Base-by-base conservation (phyloP, 2,888 invertebrate genomes). In the Empis stercorea region DNA sequence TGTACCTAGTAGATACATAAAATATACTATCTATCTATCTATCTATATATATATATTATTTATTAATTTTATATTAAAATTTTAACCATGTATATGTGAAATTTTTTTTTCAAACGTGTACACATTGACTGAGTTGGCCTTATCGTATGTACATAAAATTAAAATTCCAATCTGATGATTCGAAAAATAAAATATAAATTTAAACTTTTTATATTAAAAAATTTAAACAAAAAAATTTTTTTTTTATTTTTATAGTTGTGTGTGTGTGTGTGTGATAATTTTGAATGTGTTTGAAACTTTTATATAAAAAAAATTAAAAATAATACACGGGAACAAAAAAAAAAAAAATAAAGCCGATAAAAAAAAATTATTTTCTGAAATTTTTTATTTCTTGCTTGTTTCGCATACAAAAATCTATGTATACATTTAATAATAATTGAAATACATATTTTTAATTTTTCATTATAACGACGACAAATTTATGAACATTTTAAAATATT, bases 131-230 rank as follows among this genome's bases (percentile, higher is more conserved):
- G 70, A 71, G 71, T 73, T 73, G 73, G 73, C 72, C 71, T 72
- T 65, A 68, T 68, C 68, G 73, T 73, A 73, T 73, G 72, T 72
- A 71, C 73, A 72, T 71, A 72, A 71, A 71, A 42, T 42, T 42
- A 42, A 42, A 42, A 42, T 32, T 42, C 32, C 32, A 32, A 34
- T 34, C 34, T 34, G n/a, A 34, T 34, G 34, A 34, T 34, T 34
- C 13, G n/a, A 13, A 34, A 34, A 34, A 34, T n/a, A 34, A 34
- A 34, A 34, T 5, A 34, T 34, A 34, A n/a, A 34, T 34, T 5
- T n/a, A 13, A 3, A 32, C 3, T 32, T 13, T n/a, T 5, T 34
- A 34, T 2, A 34, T n/a, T 13, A 32, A 13, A 10, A 32, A 32
- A 32, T 13, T 32, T 9, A 32, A 10, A 34, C 4, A 34, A 13